phyloP scores from a whole-genome alignment of 2,888 invertebrate genomes.

The Drosophila helvetica region DNA sequence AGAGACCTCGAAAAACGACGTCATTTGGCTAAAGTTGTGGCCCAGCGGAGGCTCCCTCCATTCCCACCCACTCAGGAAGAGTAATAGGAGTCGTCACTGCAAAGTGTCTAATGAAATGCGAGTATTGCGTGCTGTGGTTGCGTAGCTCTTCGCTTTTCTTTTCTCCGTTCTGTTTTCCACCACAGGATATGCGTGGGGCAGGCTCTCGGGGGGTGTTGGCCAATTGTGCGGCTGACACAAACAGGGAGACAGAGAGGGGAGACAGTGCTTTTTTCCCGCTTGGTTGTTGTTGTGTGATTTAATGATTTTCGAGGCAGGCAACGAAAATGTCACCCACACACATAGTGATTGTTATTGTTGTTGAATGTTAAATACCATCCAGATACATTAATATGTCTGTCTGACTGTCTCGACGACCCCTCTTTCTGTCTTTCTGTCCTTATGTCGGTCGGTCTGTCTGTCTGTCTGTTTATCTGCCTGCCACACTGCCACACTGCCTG shows the following conservation, averaged over 20 bases:
- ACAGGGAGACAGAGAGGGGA: conserved; percentile 35
- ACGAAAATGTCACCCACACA: conserved; percentile 59
- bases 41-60: neutral
- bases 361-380: conserved; percentile 78
- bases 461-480: conserved; percentile 25
- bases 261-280: conserved; percentile 44
- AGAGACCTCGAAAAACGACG: conserved; percentile 26
- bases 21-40: conserved; percentile 34
- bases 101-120: conserved; percentile 81
- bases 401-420: conserved; percentile 24
- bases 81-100: conserved; percentile 79
- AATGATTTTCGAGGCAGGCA: conserved; percentile 74
- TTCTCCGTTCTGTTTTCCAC: conserved; percentile 13
- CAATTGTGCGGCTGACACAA: conserved; percentile 78
- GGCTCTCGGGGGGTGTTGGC: conserved; percentile 42
- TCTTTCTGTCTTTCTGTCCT: conserved; percentile 19
- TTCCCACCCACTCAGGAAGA: conserved; percentile 46
- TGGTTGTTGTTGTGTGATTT: conserved; percentile 66
- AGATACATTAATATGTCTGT: conserved; percentile 75
- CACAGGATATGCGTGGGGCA: conserved; percentile 66
- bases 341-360: conserved; percentile 66
- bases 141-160: conserved; percentile 57
- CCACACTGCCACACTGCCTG: conserved; percentile 11
- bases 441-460: neutral
- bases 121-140: conserved; percentile 79